Evolutionary conservation across 2,113 vertebrate genomes (phyloP).

Genomic region (Glaucidium brasilianum): DNA sequence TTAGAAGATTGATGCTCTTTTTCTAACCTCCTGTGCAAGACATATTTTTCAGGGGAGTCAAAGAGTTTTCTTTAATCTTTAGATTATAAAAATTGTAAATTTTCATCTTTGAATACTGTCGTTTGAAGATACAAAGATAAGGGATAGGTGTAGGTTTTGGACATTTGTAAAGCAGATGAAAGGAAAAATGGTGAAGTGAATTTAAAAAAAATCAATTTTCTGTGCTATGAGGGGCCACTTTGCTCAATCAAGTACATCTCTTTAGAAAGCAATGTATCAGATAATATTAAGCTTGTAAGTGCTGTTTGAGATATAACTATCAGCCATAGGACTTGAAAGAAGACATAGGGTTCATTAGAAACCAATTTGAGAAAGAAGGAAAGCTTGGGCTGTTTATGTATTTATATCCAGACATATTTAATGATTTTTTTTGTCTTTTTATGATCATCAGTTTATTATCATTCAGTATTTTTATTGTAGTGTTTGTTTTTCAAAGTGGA

Average conservation of each 20-base stretch:
- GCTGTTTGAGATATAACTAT: background rate
- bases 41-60: background rate
- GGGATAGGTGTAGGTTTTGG: fast-evolving
- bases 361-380: background rate
- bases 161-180: background rate
- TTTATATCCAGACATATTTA: background rate
- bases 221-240: background rate
- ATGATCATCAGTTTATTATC: background rate
- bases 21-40: background rate
- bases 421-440: background rate
- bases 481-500: background rate
- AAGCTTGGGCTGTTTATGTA: background rate
- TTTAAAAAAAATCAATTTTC: background rate
- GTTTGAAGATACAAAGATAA: background rate
- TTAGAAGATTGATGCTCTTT: background rate
- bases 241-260: background rate
- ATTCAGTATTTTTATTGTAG: background rate
- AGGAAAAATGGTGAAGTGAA: background rate
- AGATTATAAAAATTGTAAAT: background rate
- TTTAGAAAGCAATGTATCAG: background rate
- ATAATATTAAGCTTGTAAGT: background rate
- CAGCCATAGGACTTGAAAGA: background rate
- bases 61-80: background rate
- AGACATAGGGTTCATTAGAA: background rate
- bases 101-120: background rate